Evolutionary conservation across 2,888 invertebrate species (phyloP), one percentile per base, ranked within the genome.

Genomic region (Eupithecia subfuscata): DNA sequence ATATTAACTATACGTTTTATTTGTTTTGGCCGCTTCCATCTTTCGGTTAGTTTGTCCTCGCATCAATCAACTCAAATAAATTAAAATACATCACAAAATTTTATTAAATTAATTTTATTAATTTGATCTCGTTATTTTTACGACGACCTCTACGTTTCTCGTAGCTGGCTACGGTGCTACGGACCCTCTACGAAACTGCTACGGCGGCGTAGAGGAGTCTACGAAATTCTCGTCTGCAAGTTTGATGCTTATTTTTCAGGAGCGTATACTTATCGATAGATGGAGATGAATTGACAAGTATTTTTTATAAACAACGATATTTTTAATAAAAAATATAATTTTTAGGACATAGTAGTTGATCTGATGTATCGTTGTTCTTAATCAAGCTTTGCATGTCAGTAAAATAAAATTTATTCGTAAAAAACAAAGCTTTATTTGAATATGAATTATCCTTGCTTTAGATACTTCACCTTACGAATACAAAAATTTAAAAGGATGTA

Each of bases 1-100:
- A 37, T 77, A 76, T 71, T 77, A 77, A 72, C 78, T 69, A 69
- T 43, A 63, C 73, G 70, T 77, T 80, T 79, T 80, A 78, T 84
- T 83, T 81, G 79, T 80, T 80, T 82, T 83, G 77, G 80, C 82
- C 22, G 37, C 64, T 9, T 40, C 30, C 70, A 70, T 76, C 75
- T 48, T 34, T 71, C 45, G 67, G 67, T 67, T 40, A 37, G 67
- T 40, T 22, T 67, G 22, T 16, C 67, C 6, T 67, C 67, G 43
- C 22, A 37, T 67, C 67, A 43, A 67, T 67, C 67, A 16, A 25
- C 37, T 40, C 11, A 40, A 67, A 40, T 37, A 37, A 37, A 37
- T 7, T 37, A 37, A 30, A 30, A 30, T 22, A 40, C n/a, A 43
- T 65, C 34, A 18, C 34, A 9, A 18, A 48, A 48, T 52, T n/a